Base-by-base conservation (phyloP, 2,113 vertebrate species). In the Pavo muticus region DNA sequence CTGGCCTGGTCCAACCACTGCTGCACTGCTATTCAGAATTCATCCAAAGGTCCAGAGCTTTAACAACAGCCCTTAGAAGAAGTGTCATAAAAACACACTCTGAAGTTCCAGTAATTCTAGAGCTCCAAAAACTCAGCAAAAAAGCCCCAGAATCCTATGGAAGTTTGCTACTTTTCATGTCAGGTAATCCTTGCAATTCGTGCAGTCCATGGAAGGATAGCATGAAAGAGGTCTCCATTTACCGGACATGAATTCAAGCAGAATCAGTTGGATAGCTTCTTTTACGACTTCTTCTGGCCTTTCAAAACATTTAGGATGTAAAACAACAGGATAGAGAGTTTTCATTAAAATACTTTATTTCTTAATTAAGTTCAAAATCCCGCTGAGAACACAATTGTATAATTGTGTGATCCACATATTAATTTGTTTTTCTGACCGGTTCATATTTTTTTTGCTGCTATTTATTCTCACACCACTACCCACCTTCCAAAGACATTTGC, bases 11-110 rank as follows among this genome's bases (percentile, higher is more conserved):
- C 29, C 37, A 37, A 42, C 32, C 32, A 54, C 27, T 72, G 35
- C 24, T 68, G 40, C 8, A 14, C 4, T 77, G 37, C 11, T 32
- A 18, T 45, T 6, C 32, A 50, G 84, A 78, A 91, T 68, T 71
- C 52, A 77, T 24, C 14, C 29, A 44, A 64, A 67, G 47, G 16
- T 35, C 7, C 0, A 1, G 45, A 23, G 2, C 27, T 1, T 44
- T 47, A 27, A 56, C 5, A 30, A 4, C 5, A 52, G 10, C 11
- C 44, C 6, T 9, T 39, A 9, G 30, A 24, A 75, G 19, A 87
- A 3, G 9, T 20, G 5, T 29, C 1, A 1, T 10, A 10, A 48
- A 69, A 72, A 54, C 13, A 64, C 8, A 48, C 39, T 71, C 29
- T 40, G 21, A 84, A 57, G 16, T 44, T 93, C 29, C 50, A 52